A percentile compares a stretch with the other conserved stretches of the same genome.
Conservation (phyloP, 2,113 vertebrate species). For the Heterotis niloticus region DNA sequence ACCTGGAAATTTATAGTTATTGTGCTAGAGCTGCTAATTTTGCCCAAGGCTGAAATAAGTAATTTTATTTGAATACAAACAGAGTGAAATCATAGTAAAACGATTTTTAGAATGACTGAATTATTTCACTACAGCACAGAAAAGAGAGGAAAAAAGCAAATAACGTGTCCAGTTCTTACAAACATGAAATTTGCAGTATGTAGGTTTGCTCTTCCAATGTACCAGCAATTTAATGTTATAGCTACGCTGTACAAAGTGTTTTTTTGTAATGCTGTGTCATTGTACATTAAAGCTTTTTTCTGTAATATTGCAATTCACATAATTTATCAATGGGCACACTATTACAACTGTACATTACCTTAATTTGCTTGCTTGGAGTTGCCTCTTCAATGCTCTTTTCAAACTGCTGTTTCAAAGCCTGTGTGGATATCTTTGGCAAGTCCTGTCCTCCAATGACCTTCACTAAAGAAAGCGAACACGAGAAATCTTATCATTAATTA, state of each 20-base stretch:
- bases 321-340: neutral
- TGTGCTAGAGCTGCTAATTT: neutral
- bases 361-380: constrained; percentile 75
- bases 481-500: constrained; percentile 56
- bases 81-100: neutral
- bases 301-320: neutral
- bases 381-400: constrained; percentile 76
- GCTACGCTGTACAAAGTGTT: neutral
- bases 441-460: constrained; percentile 74
- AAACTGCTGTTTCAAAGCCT: constrained; percentile 87
- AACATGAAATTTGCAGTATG: neutral
- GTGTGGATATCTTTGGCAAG: constrained; percentile 78
- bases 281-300: neutral
- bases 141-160: constrained; percentile 1
- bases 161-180: neutral
- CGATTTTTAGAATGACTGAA: neutral
- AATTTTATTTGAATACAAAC: neutral
- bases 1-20: neutral
- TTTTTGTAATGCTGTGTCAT: neutral
- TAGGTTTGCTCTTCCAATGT: neutral
- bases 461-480: constrained; percentile 52
- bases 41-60: neutral
- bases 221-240: neutral
- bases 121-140: neutral
- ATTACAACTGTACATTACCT: constrained; percentile 63